A percentile compares a stretch with the other conserved stretches of the same genome.
Conservation (phyloP, 2,888 invertebrate genomes). For the Agrochola macilenta region DNA sequence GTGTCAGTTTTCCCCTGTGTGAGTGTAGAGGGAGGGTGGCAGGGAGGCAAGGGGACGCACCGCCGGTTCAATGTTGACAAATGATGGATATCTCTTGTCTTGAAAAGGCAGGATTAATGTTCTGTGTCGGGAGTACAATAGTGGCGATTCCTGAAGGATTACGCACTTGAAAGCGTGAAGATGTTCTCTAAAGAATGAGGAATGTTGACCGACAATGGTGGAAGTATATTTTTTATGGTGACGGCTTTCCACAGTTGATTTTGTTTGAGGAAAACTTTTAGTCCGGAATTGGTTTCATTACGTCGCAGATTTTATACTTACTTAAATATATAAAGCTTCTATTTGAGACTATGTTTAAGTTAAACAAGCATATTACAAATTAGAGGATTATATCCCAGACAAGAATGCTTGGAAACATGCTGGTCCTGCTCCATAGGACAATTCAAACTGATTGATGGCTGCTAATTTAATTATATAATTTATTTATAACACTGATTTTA, state of each 20-base stretch:
- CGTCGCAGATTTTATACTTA: background rate
- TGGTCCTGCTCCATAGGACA: too few relatives aligned
- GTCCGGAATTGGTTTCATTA: constrained; percentile 15
- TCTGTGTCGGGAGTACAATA: constrained; percentile 84
- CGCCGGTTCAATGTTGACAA: constrained; percentile 89
- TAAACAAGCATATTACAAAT: too few relatives aligned
- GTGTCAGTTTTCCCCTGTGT: constrained; percentile 78
- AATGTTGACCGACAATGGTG: constrained; percentile 66
- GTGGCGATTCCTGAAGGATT: constrained; percentile 84
- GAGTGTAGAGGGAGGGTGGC: constrained; percentile 75
- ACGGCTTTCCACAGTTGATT: constrained; percentile 53
- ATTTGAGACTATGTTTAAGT: background rate
- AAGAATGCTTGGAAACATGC: too few relatives aligned
- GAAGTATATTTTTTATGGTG: constrained; percentile 59
- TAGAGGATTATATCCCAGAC: too few relatives aligned
- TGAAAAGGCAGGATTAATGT: constrained; percentile 90
- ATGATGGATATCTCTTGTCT: constrained; percentile 90
- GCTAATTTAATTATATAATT: too few relatives aligned
- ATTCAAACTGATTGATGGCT: too few relatives aligned
- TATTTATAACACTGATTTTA: too few relatives aligned
- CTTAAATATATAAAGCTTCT: background rate
- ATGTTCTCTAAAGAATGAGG: constrained; percentile 66
- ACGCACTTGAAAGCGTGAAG: constrained; percentile 75
- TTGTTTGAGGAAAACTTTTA: constrained; percentile 37
- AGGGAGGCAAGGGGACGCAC: constrained; percentile 75